A percentile compares a stretch with the other conserved stretches of the same genome.
Conservation (phyloP, 2,888 invertebrate genomes). For the Syritta pipiens region DNA sequence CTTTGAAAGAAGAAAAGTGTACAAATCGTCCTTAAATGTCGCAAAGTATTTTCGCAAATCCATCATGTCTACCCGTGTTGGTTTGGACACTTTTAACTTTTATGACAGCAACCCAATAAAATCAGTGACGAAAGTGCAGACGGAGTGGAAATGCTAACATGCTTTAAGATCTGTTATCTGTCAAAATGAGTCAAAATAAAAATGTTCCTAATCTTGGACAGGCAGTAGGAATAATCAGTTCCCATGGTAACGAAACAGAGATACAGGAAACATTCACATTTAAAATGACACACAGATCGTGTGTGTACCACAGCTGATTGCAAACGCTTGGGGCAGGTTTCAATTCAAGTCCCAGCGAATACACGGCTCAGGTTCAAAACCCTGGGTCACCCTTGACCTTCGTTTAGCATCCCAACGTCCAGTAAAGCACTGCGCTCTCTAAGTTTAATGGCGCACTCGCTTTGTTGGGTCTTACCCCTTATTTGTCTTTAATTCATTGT, state of each 20-base stretch:
- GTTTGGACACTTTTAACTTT: constrained; percentile 42
- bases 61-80: background rate
- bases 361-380: constrained; percentile 61
- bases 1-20: constrained; percentile 10
- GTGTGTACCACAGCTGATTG: constrained; percentile 13
- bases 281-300: background rate
- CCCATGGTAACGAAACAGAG: constrained; percentile 40
- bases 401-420: constrained; percentile 55
- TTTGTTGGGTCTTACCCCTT: constrained; percentile 38
- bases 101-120: constrained; percentile 37
- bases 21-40: constrained; percentile 31
- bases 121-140: constrained; percentile 20
- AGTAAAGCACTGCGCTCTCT: constrained; percentile 52
- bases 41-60: constrained; percentile 17
- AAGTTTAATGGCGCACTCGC: constrained; percentile 52
- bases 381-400: constrained; percentile 62
- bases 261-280: background rate
- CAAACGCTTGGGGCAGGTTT: background rate
- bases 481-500: background rate
- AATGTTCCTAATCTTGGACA: constrained; percentile 45
- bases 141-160: constrained; percentile 23
- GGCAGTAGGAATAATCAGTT: constrained; percentile 35
- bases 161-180: constrained; percentile 50
- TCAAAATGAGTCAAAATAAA: constrained; percentile 33
- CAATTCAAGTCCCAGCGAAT: constrained; percentile 12